Conservation (phyloP, 2,113 vertebrate genomes). For the Mastomys coucha region DNA sequence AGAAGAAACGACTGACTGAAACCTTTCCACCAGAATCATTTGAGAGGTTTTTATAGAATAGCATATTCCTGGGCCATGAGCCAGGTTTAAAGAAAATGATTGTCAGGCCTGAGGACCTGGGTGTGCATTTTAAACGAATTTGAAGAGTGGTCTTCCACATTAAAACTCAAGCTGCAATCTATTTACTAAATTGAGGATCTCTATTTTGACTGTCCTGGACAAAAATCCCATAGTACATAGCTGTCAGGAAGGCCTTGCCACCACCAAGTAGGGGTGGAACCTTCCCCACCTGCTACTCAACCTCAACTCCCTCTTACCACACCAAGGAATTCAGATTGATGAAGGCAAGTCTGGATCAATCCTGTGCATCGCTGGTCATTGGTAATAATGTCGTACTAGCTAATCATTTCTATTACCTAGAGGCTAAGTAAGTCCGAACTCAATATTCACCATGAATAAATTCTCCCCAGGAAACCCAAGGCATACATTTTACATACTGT, state of each 20-base stretch:
- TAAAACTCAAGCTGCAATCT: not conserved
- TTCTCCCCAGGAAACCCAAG: conserved; percentile 14
- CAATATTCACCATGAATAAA: not conserved
- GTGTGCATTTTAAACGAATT: conserved; percentile 3
- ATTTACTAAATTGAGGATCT: not conserved
- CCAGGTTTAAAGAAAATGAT: not conserved
- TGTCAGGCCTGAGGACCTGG: not conserved
- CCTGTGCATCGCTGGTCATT: not conserved
- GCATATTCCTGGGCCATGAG: not conserved
- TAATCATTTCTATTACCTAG: not conserved
- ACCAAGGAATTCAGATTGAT: not conserved
- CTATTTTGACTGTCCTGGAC: not conserved
- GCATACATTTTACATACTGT: not conserved
- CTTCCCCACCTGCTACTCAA: not conserved
- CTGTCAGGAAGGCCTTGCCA: not conserved
- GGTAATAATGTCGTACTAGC: not conserved
- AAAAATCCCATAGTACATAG: not conserved
- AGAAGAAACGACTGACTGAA: not conserved
- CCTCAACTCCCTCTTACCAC: not conserved
- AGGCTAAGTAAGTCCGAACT: not conserved
- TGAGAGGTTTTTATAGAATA: not conserved
- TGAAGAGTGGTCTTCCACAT: not conserved
- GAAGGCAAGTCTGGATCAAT: not conserved
- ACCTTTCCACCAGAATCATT: not conserved
- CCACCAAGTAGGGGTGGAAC: too few species aligned